Base-by-base conservation (phyloP, 2,797 vertebrate species). In the Rhinoraja longicauda region DNA sequence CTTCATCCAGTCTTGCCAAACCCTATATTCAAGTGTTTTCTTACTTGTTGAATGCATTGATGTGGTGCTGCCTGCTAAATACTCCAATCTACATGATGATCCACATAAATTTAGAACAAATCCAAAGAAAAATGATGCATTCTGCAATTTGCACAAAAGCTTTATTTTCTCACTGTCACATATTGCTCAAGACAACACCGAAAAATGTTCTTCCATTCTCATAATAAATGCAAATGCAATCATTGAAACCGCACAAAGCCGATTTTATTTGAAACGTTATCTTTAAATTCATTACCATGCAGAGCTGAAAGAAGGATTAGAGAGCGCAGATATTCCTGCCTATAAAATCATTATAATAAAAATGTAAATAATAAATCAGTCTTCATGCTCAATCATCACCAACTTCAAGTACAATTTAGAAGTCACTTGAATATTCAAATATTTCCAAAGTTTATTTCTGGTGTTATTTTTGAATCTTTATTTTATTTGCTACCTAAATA, bases 331-430 rank as follows among this genome's bases (percentile, higher is more conserved):
- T 90, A 64, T 53, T 73, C 26, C 62, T 72, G 45, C 67, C 9
- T 91, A 15, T 72, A 72, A 29, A 72, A 72, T 72, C 36, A 73
- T 26, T 72, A 67, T 73, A 72, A 26, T 72, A 72, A 72, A 64
- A 90, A 72, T 72, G 70, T 90, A 90, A 90, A 90, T 91, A 91
- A 91, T 91, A 91, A 91, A 91, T 91, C 91, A 91, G 64, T 19
- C 5, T 9, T 72, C 67, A 72, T 8, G 36, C 67, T 70, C 88
- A 72, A 45, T 29, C 39, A 67, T 64, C 67, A 91, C 39, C 36
- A 45, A 91, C 67, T 70, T 39, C 36, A 91, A 26, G 29, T 15
- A 59, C 57, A n/a, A 64, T 6, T 32, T 86, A 86, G 19, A 59
- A 15, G 36, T 91, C 21, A 72, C 88, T 21, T 91, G 64, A 45